A percentile compares a stretch with the other conserved stretches of the same genome.
These are phyloP conservation scores for Tenthredo scrophulariae DNA, from an alignment of 2,888 invertebrate species.

Conservation along the genomic window DNA sequence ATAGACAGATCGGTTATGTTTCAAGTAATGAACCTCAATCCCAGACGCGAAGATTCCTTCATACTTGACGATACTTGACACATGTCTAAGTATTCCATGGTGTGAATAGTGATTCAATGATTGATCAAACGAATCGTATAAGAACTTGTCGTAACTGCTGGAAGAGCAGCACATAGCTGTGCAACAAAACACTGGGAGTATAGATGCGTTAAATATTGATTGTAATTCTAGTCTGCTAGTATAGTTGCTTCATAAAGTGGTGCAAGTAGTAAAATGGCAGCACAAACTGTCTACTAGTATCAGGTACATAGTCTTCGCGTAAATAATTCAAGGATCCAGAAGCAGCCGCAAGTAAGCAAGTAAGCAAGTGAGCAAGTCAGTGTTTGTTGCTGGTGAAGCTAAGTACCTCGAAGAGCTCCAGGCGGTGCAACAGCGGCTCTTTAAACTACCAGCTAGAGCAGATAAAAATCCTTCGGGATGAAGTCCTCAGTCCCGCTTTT, in stretches of 20 bases:
- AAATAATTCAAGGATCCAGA: conserved; percentile 29
- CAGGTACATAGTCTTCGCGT: conserved; percentile 26
- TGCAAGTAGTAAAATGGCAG: background rate
- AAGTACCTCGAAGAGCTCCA: conserved; percentile 24
- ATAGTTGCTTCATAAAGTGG: background rate
- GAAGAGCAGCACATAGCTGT: background rate
- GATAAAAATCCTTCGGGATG: conserved; percentile 37
- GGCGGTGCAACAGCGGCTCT: conserved; percentile 9
- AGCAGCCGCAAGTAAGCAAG: background rate
- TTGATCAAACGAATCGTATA: background rate
- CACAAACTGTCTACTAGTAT: background rate
- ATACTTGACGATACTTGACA: background rate
- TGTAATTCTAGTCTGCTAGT: background rate
- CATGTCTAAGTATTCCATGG: background rate
- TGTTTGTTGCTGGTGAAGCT: conserved; percentile 21
- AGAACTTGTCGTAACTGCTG: background rate
- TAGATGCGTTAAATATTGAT: conserved; percentile 13
- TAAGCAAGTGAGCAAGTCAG: background rate
- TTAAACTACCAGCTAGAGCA: conserved; percentile 16
- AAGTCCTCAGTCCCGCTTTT: conserved; percentile 28
- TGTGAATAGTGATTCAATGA: background rate
- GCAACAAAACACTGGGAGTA: background rate
- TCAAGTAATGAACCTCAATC: background rate
- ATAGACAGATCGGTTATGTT: background rate
- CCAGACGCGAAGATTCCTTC: background rate